Evolutionary conservation across 2,888 invertebrate genomes (phyloP), one percentile per base, ranked within the genome.

Genomic region (Hesperia comma): DNA sequence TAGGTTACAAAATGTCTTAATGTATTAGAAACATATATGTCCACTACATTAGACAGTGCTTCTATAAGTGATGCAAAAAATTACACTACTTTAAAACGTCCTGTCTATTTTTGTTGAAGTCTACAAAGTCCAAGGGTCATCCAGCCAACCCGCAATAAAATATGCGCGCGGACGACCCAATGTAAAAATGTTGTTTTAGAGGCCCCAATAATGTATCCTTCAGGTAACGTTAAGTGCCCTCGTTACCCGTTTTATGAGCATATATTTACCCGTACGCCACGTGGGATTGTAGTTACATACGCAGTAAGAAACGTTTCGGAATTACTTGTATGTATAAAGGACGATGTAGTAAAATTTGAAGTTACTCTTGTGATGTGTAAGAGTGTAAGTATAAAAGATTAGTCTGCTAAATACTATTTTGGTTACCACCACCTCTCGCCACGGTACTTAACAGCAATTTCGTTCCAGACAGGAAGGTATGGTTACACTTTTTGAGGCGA

Each of bases 121-220:
- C 86, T 87, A 77, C 72, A 53, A 55, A 75, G 84, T 82, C 85
- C 85, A 77, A 81, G 92, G 92, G 92, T 92, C 92, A 92, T 88
- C 87, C 81, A 74, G 77, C 82, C 75, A 84, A 82, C 85, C 86
- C 85, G 88, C 87, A 90, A 91, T 92, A 91, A 91, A 91, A 92
- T 89, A 92, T 91, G 86, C 88, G 86, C 80, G 79, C 81, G 85
- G 84, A 86, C 81, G 84, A 69, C 79, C 79, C 82, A 83, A 88
- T 84, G 89, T 90, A 91, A 92, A 91, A 92, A 92, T 88, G 91
- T 91, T 92, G 88, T 91, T 92, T 90, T 90, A 85, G 81, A 81
- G 80, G 81, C 77, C 81, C 87, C 86, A 87, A 88, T 92, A 91
- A 90, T 90, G 87, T 91, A 91, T 86, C 83, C 81, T 82, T 84